Conservation (phyloP, 2,113 vertebrate species). For the Lepisosteus osseus region DNA sequence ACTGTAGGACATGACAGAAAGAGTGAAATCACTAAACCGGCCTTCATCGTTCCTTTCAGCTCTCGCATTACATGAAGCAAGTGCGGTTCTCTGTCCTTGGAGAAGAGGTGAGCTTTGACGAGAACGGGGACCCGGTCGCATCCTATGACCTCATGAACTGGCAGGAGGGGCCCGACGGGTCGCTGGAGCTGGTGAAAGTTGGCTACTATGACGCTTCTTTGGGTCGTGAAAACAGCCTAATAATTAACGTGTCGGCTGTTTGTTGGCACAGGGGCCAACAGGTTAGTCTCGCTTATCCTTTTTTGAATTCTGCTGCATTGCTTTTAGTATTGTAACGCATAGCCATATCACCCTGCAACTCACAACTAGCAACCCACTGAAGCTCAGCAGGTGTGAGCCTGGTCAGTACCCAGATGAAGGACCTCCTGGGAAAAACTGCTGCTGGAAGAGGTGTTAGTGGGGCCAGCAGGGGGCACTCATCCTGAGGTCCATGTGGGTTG, state of each 20-base stretch:
- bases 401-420: too few species aligned
- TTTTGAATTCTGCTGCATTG: conserved; percentile 34
- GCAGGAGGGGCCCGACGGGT: conserved; percentile 50
- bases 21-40: background rate
- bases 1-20: background rate
- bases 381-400: too few species aligned
- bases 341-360: too few species aligned
- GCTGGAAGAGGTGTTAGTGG: too few species aligned
- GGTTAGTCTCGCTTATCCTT: conserved; percentile 46
- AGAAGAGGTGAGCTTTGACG: conserved; percentile 57
- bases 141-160: conserved; percentile 68
- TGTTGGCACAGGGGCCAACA: conserved; percentile 55
- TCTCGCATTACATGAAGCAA: conserved; percentile 56
- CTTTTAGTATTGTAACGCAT: conserved; percentile 32
- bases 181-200: conserved; percentile 50
- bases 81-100: conserved; percentile 51
- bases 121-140: conserved; percentile 63
- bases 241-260: conserved; percentile 53
- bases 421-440: too few species aligned
- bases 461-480: too few species aligned
- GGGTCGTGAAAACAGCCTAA: conserved; percentile 36
- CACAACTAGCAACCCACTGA: too few species aligned
- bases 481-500: too few species aligned
- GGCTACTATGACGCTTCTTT: conserved; percentile 60
- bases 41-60: conserved; percentile 33